Percentiles rank a stretch among this genome's conserved stretches.
Evolutionary conservation across 2,797 vertebrate genomes (phyloP).

Genomic region (Scleropages formosus): DNA sequence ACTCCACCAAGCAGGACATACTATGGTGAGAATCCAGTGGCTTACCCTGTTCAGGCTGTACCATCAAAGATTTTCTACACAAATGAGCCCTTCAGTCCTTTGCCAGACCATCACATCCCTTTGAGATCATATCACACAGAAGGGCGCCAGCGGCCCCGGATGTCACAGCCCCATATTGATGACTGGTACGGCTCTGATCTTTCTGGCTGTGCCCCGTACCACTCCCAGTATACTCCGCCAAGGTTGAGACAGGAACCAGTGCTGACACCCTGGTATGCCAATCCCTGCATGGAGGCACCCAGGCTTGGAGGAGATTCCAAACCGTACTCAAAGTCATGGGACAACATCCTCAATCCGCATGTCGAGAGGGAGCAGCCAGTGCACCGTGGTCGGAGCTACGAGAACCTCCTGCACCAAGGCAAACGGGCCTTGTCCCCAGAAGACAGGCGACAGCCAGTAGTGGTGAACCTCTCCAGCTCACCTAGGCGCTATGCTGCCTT

Average conservation of each 20-base stretch:
- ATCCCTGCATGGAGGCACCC: constrained; percentile 69
- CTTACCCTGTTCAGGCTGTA: constrained; percentile 65
- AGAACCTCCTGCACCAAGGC: constrained; percentile 82
- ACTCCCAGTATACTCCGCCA: constrained; percentile 68
- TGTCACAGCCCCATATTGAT: constrained; percentile 73
- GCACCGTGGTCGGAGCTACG: constrained; percentile 86
- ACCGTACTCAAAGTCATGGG: constrained; percentile 93
- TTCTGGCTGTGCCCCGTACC: constrained; percentile 71
- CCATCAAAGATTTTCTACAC: constrained; percentile 70
- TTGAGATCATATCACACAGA: constrained; percentile 75
- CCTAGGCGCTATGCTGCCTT: constrained; percentile 91
- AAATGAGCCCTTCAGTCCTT: constrained; percentile 62
- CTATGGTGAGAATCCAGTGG: constrained; percentile 71
- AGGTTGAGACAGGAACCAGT: constrained; percentile 63
- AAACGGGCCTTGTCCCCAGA: constrained; percentile 71
- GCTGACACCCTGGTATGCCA: constrained; percentile 79
- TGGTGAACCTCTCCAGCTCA: constrained; percentile 92
- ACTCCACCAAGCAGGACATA: constrained; percentile 74
- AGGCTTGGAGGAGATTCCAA: constrained; percentile 78
- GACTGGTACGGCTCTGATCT: constrained; percentile 84
- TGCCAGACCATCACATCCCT: constrained; percentile 67
- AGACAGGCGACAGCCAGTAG: constrained; percentile 78
- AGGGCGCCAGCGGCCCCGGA: constrained; percentile 72
- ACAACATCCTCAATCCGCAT: constrained; percentile 83
- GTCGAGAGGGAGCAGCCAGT: constrained; percentile 75